Percentiles rank a stretch among this genome's conserved stretches.
Conservation (phyloP, 2,113 vertebrate species). For the Cebus imitator region DNA sequence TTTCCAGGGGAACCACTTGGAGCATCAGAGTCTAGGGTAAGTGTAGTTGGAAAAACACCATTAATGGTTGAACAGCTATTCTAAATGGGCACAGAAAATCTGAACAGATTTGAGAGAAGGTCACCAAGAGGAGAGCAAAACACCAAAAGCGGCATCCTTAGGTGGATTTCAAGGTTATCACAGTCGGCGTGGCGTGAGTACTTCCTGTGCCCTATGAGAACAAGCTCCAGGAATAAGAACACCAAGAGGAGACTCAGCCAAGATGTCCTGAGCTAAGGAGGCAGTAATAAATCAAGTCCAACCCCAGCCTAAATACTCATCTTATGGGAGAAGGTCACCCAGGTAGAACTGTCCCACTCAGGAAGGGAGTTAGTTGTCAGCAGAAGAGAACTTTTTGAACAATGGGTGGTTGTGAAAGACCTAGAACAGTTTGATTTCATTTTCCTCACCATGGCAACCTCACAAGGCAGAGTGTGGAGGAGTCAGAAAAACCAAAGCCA, state of each 20-base stretch:
- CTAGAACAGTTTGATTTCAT: not conserved
- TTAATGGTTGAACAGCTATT: not conserved
- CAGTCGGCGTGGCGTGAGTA: accelerated
- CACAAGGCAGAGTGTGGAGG: not conserved
- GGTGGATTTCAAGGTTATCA: not conserved
- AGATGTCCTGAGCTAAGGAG: not conserved
- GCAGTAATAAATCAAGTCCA: accelerated
- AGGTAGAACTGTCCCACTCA: accelerated
- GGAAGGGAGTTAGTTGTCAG: accelerated
- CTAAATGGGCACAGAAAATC: not conserved
- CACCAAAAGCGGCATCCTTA: not conserved
- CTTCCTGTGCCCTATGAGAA: not conserved
- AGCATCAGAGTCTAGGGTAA: not conserved
- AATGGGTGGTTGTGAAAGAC: not conserved
- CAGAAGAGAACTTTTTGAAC: not conserved
- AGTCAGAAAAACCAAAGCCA: not conserved
- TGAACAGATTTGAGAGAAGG: accelerated
- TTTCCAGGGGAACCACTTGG: not conserved
- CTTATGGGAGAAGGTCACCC: not conserved
- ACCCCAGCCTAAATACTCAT: accelerated
- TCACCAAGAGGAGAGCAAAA: not conserved
- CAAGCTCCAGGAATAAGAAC: not conserved
- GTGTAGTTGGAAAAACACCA: not conserved
- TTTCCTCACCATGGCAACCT: not conserved
- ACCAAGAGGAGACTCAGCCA: not conserved